Conservation (phyloP, 2,888 invertebrate species). For the Pseudococcus viburni region DNA sequence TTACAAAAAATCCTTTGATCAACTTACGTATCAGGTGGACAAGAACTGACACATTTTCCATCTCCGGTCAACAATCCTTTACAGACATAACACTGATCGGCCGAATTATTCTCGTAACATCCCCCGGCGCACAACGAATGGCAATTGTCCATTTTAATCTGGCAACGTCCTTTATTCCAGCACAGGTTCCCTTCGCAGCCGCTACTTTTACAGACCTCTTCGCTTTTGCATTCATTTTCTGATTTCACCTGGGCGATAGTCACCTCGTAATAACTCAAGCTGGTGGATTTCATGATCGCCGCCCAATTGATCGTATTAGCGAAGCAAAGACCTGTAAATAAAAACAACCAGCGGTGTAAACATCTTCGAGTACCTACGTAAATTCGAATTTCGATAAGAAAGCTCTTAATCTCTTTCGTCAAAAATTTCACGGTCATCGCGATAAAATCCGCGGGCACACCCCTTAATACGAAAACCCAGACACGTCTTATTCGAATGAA, state of each 20-base stretch:
- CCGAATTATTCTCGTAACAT: slow-evolving; percentile 66
- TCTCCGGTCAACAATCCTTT: slow-evolving; percentile 67
- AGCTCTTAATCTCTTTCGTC: not conserved
- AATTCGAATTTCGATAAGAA: not conserved
- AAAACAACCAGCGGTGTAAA: not conserved
- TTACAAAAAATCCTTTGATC: too few species aligned
- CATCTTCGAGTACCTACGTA: too few species aligned
- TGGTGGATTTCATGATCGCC: slow-evolving; percentile 71
- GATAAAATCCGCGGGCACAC: not conserved
- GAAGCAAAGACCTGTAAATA: slow-evolving; percentile 78
- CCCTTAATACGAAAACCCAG: not conserved
- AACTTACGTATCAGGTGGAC: slow-evolving; percentile 80
- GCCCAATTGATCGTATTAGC: slow-evolving; percentile 81
- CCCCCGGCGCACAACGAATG: slow-evolving; percentile 68
- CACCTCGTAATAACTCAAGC: slow-evolving; percentile 65
- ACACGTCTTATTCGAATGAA: not conserved
- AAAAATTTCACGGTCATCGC: slow-evolving; percentile 7
- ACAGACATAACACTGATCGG: slow-evolving; percentile 69
- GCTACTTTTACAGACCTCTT: slow-evolving; percentile 49
- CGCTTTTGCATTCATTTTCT: not conserved
- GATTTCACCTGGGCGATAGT: slow-evolving; percentile 48
- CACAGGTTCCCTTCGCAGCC: slow-evolving; percentile 65
- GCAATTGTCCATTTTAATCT: slow-evolving; percentile 70
- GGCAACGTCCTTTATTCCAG: slow-evolving; percentile 61
- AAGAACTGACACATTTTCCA: slow-evolving; percentile 71